Percentiles rank a stretch among this genome's conserved stretches.
phyloP scores from a whole-genome alignment of 2,113 vertebrate genomes.

The Hemichromis elongatus region DNA sequence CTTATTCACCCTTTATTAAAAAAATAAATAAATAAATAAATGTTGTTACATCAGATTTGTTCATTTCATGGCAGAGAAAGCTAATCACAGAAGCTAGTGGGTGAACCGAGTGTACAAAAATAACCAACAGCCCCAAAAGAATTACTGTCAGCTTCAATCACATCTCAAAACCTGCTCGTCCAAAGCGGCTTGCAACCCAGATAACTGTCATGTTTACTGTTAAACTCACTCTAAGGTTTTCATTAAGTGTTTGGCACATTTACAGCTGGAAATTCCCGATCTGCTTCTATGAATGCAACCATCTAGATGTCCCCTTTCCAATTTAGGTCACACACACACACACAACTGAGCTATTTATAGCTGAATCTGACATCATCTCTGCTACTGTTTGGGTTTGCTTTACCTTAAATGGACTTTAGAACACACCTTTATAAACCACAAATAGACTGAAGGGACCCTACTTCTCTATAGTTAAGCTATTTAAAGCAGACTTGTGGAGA shows the following conservation, averaged over 20 bases:
- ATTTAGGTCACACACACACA: background rate
- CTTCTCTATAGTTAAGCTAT: fast-evolving
- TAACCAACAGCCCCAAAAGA: background rate
- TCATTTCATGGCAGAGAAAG: background rate
- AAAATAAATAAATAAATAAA: background rate
- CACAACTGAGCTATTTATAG: conserved; percentile 3
- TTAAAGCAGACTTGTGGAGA: background rate
- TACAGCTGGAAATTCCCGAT: background rate
- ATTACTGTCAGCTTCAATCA: background rate
- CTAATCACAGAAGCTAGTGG: background rate
- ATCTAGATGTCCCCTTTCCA: background rate
- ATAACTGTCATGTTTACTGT: background rate
- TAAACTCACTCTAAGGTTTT: background rate
- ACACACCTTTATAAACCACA: background rate
- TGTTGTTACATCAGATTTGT: background rate
- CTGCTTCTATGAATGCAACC: background rate
- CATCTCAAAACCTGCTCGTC: background rate
- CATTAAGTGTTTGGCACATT: background rate
- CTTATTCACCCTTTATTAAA: fast-evolving
- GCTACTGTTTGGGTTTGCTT: background rate
- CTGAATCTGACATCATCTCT: background rate
- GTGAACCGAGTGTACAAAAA: background rate
- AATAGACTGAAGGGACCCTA: background rate
- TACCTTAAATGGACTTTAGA: background rate
- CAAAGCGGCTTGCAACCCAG: background rate